Conservation (phyloP, 2,113 vertebrate genomes). For the Cettia cetti region DNA sequence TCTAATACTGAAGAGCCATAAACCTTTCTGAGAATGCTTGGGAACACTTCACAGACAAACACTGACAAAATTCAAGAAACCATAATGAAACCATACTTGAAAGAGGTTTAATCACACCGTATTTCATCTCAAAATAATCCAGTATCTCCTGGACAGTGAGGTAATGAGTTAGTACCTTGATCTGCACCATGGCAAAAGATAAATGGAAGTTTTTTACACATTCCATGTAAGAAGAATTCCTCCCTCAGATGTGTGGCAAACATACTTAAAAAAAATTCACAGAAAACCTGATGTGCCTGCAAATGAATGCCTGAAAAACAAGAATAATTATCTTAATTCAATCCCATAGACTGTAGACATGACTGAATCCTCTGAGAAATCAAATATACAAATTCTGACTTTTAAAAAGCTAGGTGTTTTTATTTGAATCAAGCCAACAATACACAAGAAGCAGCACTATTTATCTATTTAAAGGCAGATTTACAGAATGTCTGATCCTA, state of each 20-base stretch:
- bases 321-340: background rate
- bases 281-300: background rate
- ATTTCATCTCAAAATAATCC: background rate
- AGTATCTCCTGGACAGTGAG: background rate
- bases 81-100: background rate
- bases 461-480: background rate
- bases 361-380: conserved; percentile 24
- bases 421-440: background rate
- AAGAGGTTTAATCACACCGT: background rate
- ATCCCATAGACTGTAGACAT: background rate
- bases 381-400: background rate
- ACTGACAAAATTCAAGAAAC: background rate
- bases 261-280: background rate
- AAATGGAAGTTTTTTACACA: background rate
- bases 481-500: background rate
- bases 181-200: background rate
- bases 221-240: background rate
- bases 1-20: background rate
- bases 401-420: background rate
- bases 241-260: background rate
- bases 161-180: background rate
- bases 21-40: background rate
- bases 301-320: background rate
- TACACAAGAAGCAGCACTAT: background rate
- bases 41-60: background rate